Conservation (phyloP, 1,140 invertebrate genomes). For the Sarcophaga bullata region DNA sequence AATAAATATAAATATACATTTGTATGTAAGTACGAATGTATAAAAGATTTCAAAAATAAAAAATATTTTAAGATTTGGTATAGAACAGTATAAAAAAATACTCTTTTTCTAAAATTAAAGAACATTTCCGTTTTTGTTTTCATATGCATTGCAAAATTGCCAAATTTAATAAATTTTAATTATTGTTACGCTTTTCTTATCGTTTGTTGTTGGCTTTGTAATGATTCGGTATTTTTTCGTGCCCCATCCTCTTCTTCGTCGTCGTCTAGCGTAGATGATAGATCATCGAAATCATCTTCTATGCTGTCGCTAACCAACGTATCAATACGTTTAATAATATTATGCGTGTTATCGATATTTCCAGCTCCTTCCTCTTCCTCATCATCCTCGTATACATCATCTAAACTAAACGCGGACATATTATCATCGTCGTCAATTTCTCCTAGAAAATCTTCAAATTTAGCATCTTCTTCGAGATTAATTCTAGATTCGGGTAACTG, state of each 20-base stretch:
- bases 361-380: constrained; percentile 42
- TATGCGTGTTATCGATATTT: constrained; percentile 35
- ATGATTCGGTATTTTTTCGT: too few relatives aligned
- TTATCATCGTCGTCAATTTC: constrained; percentile 39
- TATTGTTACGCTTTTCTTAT: constrained; percentile 36
- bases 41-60: constrained; percentile 11
- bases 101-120: constrained; percentile 10
- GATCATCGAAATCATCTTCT: constrained; percentile 48
- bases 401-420: constrained; percentile 23
- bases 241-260: constrained; percentile 30
- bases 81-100: constrained; percentile 35
- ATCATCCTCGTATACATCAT: constrained; percentile 45
- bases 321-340: constrained; percentile 61
- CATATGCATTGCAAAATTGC: background rate
- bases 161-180: background rate
- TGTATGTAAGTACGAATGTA: background rate
- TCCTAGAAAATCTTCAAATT: constrained; percentile 31
- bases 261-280: background rate
- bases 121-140: background rate
- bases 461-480: constrained; percentile 44
- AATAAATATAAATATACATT: background rate
- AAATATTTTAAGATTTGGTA: constrained; percentile 30
- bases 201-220: background rate
- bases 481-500: constrained; percentile 62
- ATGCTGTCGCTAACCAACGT: constrained; percentile 53